Evolutionary conservation across 2,113 vertebrate species (phyloP), one percentile per base, ranked within the genome.

Genomic region (Alethe diademata): DNA sequence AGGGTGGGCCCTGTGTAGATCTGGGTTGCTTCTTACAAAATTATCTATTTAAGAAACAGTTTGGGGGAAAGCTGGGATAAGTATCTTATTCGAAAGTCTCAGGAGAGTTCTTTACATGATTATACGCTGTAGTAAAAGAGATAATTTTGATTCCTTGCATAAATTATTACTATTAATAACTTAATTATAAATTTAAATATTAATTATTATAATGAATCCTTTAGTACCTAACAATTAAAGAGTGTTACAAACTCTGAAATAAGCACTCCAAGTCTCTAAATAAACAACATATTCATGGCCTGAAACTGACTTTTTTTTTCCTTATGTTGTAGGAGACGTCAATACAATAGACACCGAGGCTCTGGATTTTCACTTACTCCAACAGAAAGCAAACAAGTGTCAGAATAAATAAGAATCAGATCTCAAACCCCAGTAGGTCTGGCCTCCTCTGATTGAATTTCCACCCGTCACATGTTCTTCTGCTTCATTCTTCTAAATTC

Each of bases 141-240:
- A 1, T 28, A 65, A 57, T n/a, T 83, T 88, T 91, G 58, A 91
- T 91, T 97, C 31, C 25, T 79, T 79, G 90, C 67, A 90, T 95
- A 82, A 95, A 96, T 87, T 65, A 90, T 79, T 40, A 81, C 79
- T 92, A 92, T 73, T 92, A 92, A 93, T 93, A 95, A 54, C 74
- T 56, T 31, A 50, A 93, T 87, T 82, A 72, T 25, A 87, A 76
- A 75, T 91, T 78, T 66, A 82, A 90, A 62, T 90, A 78, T 84
- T 84, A 84, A 93, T 93, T 80, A 88, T 81, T 85, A 29, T 90
- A 97, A 93, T 82, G 5, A 82, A 78, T 58, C 54, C 35, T 92
- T 94, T 88, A 93, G 86, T 91, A 88, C 71, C 62, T 94, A 82
- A 83, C 78, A 92, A 91, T 95, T 94, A 85, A 1, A 58, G 38